These are phyloP conservation scores for Noctua janthe DNA, from an alignment of 2,888 invertebrate species.

Conservation along the genomic window DNA sequence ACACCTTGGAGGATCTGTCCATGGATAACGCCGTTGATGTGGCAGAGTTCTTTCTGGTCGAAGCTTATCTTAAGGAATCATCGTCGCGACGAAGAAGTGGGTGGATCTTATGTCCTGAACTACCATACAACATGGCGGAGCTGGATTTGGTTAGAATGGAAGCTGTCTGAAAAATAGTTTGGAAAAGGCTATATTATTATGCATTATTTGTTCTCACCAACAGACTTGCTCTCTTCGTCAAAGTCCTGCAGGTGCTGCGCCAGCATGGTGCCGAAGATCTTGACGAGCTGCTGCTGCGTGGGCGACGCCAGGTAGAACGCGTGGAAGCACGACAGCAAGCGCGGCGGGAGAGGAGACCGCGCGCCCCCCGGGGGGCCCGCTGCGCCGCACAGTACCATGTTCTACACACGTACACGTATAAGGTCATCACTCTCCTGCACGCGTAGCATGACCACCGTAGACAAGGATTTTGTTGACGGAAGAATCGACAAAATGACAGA, in stretches of 20 bases:
- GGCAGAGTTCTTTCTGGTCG: no score
- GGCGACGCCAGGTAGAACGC: slow-evolving; percentile 92
- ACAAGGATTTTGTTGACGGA: no score
- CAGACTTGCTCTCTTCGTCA: slow-evolving; percentile 94
- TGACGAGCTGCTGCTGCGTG: slow-evolving; percentile 93
- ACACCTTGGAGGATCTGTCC: no score
- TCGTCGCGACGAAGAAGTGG: no score
- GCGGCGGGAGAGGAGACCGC: slow-evolving; percentile 94
- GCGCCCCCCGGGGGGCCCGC: slow-evolving; percentile 98
- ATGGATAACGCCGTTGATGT: no score
- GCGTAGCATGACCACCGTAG: no score
- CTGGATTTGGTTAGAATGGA: not conserved
- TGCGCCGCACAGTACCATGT: slow-evolving; percentile 94
- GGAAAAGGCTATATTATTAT: not conserved
- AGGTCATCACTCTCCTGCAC: no score
- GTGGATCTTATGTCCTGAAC: no score
- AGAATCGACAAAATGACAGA: no score
- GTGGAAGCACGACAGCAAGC: slow-evolving; percentile 95
- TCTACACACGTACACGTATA: slow-evolving; percentile 81
- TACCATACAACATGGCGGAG: not conserved
- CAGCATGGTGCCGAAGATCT: slow-evolving; percentile 96
- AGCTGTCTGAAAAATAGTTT: not conserved
- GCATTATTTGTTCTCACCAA: slow-evolving; percentile 81
- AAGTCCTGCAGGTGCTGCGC: slow-evolving; percentile 94
- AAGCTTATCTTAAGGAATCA: no score